Base-by-base conservation (phyloP, 2,888 invertebrate genomes). In the Iphiclides podalirius region DNA sequence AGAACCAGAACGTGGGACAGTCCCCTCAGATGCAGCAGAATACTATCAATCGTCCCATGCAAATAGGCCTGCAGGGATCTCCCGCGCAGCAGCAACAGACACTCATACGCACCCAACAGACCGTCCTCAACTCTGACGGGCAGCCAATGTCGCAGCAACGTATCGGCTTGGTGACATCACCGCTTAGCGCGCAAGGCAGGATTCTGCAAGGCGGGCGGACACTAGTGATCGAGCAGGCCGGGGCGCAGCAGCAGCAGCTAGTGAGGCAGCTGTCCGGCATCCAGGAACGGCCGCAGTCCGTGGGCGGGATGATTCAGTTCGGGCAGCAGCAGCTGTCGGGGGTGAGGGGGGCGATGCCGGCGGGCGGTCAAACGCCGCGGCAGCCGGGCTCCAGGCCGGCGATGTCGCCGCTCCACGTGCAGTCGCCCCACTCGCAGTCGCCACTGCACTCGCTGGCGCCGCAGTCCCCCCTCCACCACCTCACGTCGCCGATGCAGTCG, bases 1-100 rank as follows among this genome's bases (percentile, higher is more conserved):
- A 81, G 55, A 79, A 87, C 56, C 83, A 90, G 55, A 86, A 79
- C 49, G 84, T 90, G 33, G 78, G 78, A 11, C 90, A 89, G 48
- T 72, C 78, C n/a, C 75, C 73, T 52, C 82, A 76, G 55, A 78
- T 88, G 61, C 82, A 88, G 56, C 84, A 87, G 54, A 68, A 67
- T 0, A 63, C 72, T 1, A 75, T 85, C 68, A 85, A 69, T 76
- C 79, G 84, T 8, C 79, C 84, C 2, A 80, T 86, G 83, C 86
- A 85, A 55, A 64, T 85, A n/a, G 85, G 84, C 0, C 55, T 84
- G 3, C 84, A 83, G 53, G 67, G 72, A 16, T 54, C 68, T 1
- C 61, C 66, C 1, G 66, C 80, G 20, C 80, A 80, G 55, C 82
- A 84, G 54, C 75, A 81, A 52, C 87, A 87, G 57, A 84, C 85